Conservation (phyloP, 92 coral and sea anemone genomes). For the Muricea muricata region DNA sequence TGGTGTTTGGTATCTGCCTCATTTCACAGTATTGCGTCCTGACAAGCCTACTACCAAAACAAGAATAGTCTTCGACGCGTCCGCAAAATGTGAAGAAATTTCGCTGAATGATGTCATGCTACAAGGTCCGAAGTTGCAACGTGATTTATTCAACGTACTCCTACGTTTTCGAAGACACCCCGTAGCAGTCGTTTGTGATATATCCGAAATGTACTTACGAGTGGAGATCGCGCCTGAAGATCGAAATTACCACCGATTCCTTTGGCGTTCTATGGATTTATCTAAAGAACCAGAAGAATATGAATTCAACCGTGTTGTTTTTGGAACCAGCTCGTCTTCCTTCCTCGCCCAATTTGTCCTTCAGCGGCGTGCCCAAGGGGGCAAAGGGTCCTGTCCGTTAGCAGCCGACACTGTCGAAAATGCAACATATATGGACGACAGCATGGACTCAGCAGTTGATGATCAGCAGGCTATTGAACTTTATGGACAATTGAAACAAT, state of each 20-base stretch:
- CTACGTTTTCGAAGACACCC: constrained; percentile 61
- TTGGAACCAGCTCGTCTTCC: constrained; percentile 45
- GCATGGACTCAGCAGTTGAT: constrained; percentile 29
- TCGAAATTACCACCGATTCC: too few relatives aligned
- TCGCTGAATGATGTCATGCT: constrained; percentile 67
- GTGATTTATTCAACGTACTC: constrained; percentile 60
- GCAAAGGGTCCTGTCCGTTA: constrained; percentile 9
- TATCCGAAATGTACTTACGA: constrained; percentile 72
- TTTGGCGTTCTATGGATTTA: constrained; percentile 45
- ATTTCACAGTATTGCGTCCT: constrained; percentile 73
- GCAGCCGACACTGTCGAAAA: constrained; percentile 34
- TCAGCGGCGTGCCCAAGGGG: constrained; percentile 3
- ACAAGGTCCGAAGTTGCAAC: constrained; percentile 70
- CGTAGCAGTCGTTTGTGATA: constrained; percentile 71
- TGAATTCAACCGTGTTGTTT: constrained; percentile 30
- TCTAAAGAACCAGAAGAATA: constrained; percentile 24
- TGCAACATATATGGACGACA: constrained; percentile 38
- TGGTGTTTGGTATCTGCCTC: constrained; percentile 66
- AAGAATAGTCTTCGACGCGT: constrained; percentile 68
- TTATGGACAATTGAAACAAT: constrained; percentile 25
- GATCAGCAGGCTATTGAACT: constrained; percentile 44
- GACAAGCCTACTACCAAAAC: constrained; percentile 77
- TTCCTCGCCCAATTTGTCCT: constrained; percentile 32
- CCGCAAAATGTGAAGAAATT: constrained; percentile 59
- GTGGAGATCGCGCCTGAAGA: too few relatives aligned